These are phyloP conservation scores for Micrasema minimum DNA, from an alignment of 1,140 invertebrate genomes.

Conservation along the genomic window DNA sequence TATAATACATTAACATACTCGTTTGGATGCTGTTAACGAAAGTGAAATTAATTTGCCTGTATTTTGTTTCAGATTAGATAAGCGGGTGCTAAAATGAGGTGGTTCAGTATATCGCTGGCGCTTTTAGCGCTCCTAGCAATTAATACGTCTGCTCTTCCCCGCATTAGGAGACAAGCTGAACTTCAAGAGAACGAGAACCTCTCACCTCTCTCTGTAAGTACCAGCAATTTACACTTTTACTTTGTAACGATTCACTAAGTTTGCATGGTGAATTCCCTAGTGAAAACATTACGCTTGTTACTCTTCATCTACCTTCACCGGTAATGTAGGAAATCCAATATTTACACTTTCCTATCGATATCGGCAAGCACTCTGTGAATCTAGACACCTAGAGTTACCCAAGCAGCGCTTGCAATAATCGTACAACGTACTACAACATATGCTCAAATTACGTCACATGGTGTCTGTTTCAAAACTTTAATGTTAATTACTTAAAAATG, in stretches of 20 bases:
- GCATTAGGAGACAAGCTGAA: constrained; percentile 46
- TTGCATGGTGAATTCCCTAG: too few relatives aligned
- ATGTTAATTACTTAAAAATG: too few relatives aligned
- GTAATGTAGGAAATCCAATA: too few relatives aligned
- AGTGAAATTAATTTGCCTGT: constrained; percentile 26
- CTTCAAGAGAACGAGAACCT: constrained; percentile 45
- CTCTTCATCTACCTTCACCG: too few relatives aligned
- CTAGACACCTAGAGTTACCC: not conserved
- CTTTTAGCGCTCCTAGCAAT: constrained; percentile 38
- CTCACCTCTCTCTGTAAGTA: constrained; percentile 47
- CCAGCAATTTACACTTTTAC: not conserved
- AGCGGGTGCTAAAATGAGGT: constrained; percentile 45
- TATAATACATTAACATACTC: not conserved
- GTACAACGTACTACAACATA: not conserved
- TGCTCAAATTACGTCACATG: not conserved
- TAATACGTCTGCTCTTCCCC: constrained; percentile 36
- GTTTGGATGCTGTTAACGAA: not conserved
- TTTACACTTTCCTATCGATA: too few relatives aligned
- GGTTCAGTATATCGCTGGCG: constrained; percentile 35
- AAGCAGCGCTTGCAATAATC: not conserved
- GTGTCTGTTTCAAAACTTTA: not conserved
- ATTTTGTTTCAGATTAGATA: constrained; percentile 45
- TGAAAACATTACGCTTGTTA: too few relatives aligned
- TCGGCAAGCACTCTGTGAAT: too few relatives aligned
- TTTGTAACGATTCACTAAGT: constrained; percentile 3